Base-by-base conservation (phyloP, 2,888 invertebrate species). In the Pardosa pseudoannulata region DNA sequence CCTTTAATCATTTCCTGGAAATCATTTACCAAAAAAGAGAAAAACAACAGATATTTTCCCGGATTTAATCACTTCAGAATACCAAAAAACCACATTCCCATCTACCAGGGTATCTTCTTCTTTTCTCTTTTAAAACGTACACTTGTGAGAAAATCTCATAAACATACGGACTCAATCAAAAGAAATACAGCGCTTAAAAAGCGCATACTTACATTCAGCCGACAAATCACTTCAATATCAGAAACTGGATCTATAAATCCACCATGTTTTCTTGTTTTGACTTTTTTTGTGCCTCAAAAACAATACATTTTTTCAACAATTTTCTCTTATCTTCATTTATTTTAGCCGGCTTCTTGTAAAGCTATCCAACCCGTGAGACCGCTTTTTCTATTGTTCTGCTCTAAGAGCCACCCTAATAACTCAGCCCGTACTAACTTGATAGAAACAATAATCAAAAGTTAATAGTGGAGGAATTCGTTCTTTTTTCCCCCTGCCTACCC, bases 361-460 rank as follows among this genome's bases (percentile, higher is more conserved):
- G 68, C 75, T 75, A 81, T 62, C 74, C 81, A 50, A 75, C 75
- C 75, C 74, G 70, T 75, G 56, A 75, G 41, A 74, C 81, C 81
- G 50, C 75, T 81, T 39, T 19, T 23, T 39, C 70, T 70, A 81
- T 81, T 81, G 81, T 81, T 81, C 70, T 81, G 75, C 75, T 75
- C 75, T 68, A 81, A 81, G 74, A 81, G 81, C 68, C 75, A 75
- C 81, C 68, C 75, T 81, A 81, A 81, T 81, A 81, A 81, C 79
- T 80, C 67, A 46, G 68, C 3, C 56, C 23, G 19, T 23, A 23
- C 56, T 56, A 56, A 56, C 56, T 56, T 56, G 56, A 56, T 56
- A 56, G 56, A 81, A 80, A 81, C 56, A 81, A 75, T 67, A 81
- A 75, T 74, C 68, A 56, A 75, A 75, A 81, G 75, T 68, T 74